Conservation (phyloP, 2,797 vertebrate species). For the Enteromius trimaculatus region DNA sequence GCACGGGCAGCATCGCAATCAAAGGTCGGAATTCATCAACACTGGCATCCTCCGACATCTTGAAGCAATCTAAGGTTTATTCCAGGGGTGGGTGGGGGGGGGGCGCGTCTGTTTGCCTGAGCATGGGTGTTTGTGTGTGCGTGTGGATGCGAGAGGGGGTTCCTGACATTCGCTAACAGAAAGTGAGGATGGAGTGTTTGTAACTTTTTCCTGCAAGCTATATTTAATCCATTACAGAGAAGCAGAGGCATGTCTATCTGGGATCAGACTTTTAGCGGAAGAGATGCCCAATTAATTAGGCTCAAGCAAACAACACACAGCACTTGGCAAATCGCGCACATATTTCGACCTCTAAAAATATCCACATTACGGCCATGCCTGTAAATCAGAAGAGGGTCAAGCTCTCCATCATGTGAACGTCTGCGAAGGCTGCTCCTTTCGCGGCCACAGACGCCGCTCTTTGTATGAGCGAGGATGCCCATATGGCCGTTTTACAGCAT, state of each 20-base stretch:
- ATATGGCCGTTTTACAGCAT: constrained; percentile 43
- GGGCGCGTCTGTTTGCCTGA: constrained; percentile 46
- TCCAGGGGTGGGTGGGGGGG: constrained; percentile 50
- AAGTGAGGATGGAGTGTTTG: constrained; percentile 34
- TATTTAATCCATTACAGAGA: constrained; percentile 57
- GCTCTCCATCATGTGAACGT: constrained; percentile 34
- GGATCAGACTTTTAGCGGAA: constrained; percentile 46
- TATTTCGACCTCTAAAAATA: constrained; percentile 15
- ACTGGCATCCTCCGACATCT: constrained; percentile 70
- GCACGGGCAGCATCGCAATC: constrained; percentile 54
- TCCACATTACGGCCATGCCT: constrained; percentile 20
- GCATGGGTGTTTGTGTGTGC: constrained; percentile 47
- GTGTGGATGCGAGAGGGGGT: constrained; percentile 31
- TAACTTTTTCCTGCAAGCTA: constrained; percentile 33
- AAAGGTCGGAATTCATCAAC: constrained; percentile 62
- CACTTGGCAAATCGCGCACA: background rate
- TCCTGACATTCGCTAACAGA: constrained; percentile 42
- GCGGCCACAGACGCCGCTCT: background rate
- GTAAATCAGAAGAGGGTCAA: constrained; percentile 42
- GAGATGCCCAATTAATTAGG: constrained; percentile 41
- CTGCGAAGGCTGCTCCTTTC: constrained; percentile 8
- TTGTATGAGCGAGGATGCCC: constrained; percentile 42
- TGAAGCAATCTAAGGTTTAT: constrained; percentile 70
- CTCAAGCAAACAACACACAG: constrained; percentile 21
- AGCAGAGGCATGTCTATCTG: constrained; percentile 48